phyloP scores from a whole-genome alignment of 2,888 invertebrate genomes.

The Teleogryllus oceanicus region DNA sequence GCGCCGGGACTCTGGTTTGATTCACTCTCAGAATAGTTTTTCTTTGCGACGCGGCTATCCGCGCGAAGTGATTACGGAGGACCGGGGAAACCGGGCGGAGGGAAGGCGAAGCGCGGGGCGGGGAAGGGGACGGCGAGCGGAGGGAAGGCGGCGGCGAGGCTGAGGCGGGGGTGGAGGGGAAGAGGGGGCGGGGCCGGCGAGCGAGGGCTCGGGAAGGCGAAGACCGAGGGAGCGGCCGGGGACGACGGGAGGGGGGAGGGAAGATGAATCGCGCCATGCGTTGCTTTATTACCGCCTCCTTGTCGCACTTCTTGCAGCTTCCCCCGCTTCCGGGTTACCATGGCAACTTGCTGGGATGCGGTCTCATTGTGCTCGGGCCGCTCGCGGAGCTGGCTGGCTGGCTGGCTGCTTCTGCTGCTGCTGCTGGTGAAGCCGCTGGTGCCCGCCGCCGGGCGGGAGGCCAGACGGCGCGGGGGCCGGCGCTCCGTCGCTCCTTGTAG shows the following conservation, averaged over 20 bases:
- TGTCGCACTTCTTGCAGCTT: constrained; percentile 26
- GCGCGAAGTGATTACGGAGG: constrained; percentile 28
- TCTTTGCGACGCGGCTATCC: constrained; percentile 23
- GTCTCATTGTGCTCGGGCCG: constrained; percentile 23
- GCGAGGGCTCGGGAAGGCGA: not conserved
- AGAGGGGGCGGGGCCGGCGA: not conserved
- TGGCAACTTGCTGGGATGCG: constrained; percentile 34
- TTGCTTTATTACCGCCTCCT: constrained; percentile 34
- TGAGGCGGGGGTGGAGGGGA: too few relatives aligned
- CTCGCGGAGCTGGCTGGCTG: not conserved
- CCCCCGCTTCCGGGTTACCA: constrained; percentile 32
- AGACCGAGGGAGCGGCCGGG: not conserved
- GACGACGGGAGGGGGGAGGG: not conserved
- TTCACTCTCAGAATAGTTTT: constrained; percentile 26
- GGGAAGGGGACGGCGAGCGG: constrained; percentile 18
- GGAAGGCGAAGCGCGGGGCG: too few relatives aligned
- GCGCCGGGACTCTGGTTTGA: not conserved
- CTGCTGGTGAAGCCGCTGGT: too few relatives aligned
- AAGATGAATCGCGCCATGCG: constrained; percentile 31
- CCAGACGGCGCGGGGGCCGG: not conserved
- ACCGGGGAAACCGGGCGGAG: not conserved
- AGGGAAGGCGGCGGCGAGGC: not conserved
- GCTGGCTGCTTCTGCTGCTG: not conserved
- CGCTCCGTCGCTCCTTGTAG: not conserved
- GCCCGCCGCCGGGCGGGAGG: not conserved